Conservation (phyloP, 2,113 vertebrate genomes). For the Isurus oxyrinchus region DNA sequence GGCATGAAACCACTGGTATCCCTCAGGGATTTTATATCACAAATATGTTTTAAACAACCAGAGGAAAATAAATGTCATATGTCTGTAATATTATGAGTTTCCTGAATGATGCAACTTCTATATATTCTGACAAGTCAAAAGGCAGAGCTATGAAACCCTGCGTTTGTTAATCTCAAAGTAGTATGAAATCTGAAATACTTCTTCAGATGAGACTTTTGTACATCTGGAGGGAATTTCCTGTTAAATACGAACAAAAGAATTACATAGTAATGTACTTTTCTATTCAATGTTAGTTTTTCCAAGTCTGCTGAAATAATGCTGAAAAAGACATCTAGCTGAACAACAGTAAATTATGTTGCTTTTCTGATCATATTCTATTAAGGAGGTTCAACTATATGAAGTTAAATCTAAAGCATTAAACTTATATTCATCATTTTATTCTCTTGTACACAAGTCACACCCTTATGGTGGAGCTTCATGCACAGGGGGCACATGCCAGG, state of each 20-base stretch:
- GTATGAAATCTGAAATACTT: background rate
- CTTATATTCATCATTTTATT: background rate
- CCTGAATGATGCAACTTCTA: background rate
- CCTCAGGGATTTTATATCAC: background rate
- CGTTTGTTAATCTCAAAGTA: background rate
- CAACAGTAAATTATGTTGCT: background rate
- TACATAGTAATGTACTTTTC: background rate
- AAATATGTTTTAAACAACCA: background rate
- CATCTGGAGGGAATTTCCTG: background rate
- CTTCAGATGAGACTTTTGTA: background rate
- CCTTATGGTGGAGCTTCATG: background rate
- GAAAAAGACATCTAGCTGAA: background rate
- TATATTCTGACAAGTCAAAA: background rate
- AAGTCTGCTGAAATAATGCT: background rate
- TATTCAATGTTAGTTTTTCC: background rate
- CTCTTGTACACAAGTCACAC: background rate
- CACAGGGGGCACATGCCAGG: background rate
- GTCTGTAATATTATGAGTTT: background rate
- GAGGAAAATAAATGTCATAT: background rate
- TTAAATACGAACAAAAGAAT: background rate
- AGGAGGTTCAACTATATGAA: background rate
- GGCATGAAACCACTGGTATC: background rate
- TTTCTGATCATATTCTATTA: background rate
- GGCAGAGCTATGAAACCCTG: background rate
- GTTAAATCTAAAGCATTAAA: background rate